Conservation (phyloP, 2,797 vertebrate species). For the Pipistrellus kuhlii region DNA sequence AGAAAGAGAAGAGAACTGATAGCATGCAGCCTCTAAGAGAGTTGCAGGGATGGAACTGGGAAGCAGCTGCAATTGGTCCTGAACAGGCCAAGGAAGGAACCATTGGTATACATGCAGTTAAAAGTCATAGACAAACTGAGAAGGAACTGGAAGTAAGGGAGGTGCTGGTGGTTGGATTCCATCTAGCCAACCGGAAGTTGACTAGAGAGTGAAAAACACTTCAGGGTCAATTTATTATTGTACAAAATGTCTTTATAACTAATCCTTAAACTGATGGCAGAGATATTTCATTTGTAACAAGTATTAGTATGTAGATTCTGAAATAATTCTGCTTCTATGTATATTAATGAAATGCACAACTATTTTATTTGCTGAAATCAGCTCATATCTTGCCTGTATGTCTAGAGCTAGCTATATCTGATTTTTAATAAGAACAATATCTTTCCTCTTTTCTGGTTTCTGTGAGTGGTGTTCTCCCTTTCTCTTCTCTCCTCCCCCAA, state of each 20-base stretch:
- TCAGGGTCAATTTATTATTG: not conserved
- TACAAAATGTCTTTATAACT: not conserved
- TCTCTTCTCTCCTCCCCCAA: not conserved
- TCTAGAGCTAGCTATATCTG: not conserved
- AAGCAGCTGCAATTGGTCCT: not conserved
- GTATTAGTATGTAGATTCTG: not conserved
- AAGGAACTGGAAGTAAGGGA: not conserved
- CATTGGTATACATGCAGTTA: too few relatives aligned
- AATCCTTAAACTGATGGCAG: not conserved
- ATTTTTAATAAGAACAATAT: not conserved
- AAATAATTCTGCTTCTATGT: not conserved
- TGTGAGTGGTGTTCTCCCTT: not conserved
- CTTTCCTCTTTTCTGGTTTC: not conserved
- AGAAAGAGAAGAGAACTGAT: not conserved
- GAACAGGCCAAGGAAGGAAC: not conserved
- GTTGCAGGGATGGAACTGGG: not conserved
- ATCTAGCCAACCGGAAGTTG: not conserved
- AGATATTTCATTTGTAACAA: not conserved
- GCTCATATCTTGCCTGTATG: not conserved
- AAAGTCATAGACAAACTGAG: not conserved
- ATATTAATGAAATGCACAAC: not conserved
- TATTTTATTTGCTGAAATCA: slow-evolving; percentile 1
- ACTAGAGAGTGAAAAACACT: not conserved
- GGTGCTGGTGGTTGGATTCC: not conserved
- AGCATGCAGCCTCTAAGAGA: not conserved